Percentiles rank a stretch among this genome's conserved stretches.
Conservation (phyloP, 2,113 vertebrate genomes). For the Mus musculus region DNA sequence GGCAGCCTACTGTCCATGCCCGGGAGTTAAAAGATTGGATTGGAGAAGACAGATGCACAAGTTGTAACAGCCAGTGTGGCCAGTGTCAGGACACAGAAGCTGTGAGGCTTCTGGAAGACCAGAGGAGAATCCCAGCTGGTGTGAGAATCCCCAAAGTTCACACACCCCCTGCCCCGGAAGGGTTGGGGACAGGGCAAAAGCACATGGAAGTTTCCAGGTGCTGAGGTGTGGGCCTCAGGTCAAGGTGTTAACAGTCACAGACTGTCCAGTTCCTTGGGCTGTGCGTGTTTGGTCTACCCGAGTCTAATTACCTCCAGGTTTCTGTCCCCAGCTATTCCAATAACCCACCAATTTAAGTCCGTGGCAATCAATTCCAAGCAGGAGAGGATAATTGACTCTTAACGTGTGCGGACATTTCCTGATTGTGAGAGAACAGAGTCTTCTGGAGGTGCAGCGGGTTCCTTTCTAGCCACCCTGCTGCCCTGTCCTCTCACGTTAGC, state of each 20-base stretch:
- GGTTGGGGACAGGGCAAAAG: neutral
- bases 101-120: neutral
- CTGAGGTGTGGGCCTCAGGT: neutral
- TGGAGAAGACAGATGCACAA: neutral
- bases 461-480: neutral
- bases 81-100: neutral
- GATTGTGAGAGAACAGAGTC: conserved; percentile 57
- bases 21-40: neutral
- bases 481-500: neutral
- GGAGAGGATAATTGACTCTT: conserved; percentile 55
- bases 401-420: conserved; percentile 13
- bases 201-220: conserved; percentile 21
- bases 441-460: conserved; percentile 19
- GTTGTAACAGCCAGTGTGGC: neutral
- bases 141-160: neutral
- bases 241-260: conserved; percentile 18
- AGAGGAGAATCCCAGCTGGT: neutral
- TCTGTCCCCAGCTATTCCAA: conserved; percentile 15
- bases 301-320: conserved; percentile 44
- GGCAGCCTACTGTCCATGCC: neutral
- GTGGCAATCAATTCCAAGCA: conserved; percentile 49
- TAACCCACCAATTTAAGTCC: conserved; percentile 52
- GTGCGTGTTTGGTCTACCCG: neutral
- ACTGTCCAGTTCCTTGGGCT: conserved; percentile 11
- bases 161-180: neutral